Base-by-base conservation (phyloP, 2,113 vertebrate genomes). In the Chinchilla lanigera region DNA sequence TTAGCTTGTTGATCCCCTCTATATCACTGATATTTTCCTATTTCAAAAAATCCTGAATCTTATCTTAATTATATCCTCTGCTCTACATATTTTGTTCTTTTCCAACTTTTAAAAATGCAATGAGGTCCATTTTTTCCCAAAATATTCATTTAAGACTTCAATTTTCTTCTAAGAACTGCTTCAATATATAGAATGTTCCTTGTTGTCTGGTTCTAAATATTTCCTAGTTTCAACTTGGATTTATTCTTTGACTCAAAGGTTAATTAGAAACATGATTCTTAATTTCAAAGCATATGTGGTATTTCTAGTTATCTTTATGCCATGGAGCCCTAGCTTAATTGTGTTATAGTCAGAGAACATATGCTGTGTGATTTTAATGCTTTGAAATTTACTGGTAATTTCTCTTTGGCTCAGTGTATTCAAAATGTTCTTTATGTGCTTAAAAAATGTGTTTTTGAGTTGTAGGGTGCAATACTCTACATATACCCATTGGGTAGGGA, bases 211-310 rank as follows among this genome's bases (percentile, higher is more conserved):
- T 19, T 93, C 56, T 85, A 85, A 92, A 61, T 77, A 84, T 67
- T 94, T 86, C 65, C 81, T 77, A n/a, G 85, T 93, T 94, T 97
- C 88, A 77, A 88, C 75, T 90, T 89, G 87, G 56, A 93, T 65
- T 89, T 75, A 77, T 95, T 89, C 80, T 95, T 92, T 89, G 80
- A 77, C 65, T 94, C 54, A 77, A 88, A 81, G 58, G 69, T 96
- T 95, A 96, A 94, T 97, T 93, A 65, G 87, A 88, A 95, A 13
- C 17, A 9, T 10, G 13, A 33, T 71, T 93, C 87, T 92, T 90
- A 80, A 84, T 93, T 97, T 93, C 33, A 41, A 93, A 95, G n/a
- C 12, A 10, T 56, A 38, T 50, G 50, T 90, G 77, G 17, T 83
- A 52, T 94, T 92, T 93, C 85, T 77, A 63, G 75, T 85, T 81